Evolutionary conservation across 2,888 invertebrate genomes (phyloP), one percentile per base, ranked within the genome.

Genomic region (Pandemis cinnamomeana): DNA sequence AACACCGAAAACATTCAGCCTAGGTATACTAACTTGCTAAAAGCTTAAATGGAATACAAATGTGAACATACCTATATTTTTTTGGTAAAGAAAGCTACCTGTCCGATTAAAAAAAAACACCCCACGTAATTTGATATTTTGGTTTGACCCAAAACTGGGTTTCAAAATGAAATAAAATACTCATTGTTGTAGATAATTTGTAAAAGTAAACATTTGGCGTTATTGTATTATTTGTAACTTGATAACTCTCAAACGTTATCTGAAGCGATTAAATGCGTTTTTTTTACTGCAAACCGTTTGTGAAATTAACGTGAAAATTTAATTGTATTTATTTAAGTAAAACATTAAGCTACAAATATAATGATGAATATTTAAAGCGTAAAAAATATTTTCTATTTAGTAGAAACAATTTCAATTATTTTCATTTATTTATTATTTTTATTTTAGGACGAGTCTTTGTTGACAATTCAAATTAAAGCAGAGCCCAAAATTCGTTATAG

Each of bases 161-260:
- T 79, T 85, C 77, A 55, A 78, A 80, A 76, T 81, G 87, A 82
- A 87, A 89, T 87, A 77, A 84, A 87, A 89, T 71, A 75, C 79
- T 78, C 71, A 85, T 92, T 91, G 89, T 92, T 79, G 76, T 63
- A 83, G 80, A 90, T 93, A 93, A 94, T 93, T 93, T 85, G 89
- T 85, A 88, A 92, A 86, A 89, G 92, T 93, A 93, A 94, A 94
- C 89, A 94, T 91, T 91, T 88, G 84, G 82, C 75, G 76, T 77
- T 77, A 84, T 89, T 90, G 88, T 91, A 58, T 63, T 79, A 87
- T 83, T 71, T 71, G 86, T 79, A 83, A 87, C 72, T 58, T 81
- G 80, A 86, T 84, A 82, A 61, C 61, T 71, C 69, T 58, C 41
- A 58, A 64, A 60, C 58, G 55, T 63, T 68, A 60, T 72, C 36